Evolutionary conservation across 1,140 invertebrate genomes (phyloP).

Genomic region (Orchesella cincta): DNA sequence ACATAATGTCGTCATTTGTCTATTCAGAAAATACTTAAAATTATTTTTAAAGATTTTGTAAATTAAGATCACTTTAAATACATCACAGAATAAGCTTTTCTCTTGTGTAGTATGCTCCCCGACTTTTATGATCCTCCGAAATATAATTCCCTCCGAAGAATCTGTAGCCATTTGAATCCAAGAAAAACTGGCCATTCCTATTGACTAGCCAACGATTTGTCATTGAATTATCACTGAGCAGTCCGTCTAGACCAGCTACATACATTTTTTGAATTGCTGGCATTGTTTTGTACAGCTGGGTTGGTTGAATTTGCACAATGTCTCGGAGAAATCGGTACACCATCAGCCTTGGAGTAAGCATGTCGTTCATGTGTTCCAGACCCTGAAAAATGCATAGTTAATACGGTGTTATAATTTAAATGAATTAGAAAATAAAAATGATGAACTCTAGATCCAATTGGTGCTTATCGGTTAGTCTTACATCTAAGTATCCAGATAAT

Average conservation of each 20-base stretch:
- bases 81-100: no score
- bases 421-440: not conserved
- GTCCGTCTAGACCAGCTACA: not conserved
- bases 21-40: no score
- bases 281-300: not conserved
- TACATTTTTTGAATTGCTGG: not conserved
- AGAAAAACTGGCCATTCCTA: not conserved
- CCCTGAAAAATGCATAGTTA: not conserved
- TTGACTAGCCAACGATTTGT: not conserved
- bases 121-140: not conserved
- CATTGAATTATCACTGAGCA: constrained; percentile 1
- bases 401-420: not conserved
- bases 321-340: not conserved
- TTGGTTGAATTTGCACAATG: not conserved
- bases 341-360: not conserved
- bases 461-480: not conserved
- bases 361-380: not conserved
- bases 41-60: no score
- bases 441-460: not conserved
- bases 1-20: no score
- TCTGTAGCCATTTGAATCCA: not conserved
- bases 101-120: not conserved
- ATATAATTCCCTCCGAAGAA: not conserved
- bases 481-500: not conserved
- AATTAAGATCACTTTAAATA: no score